Evolutionary conservation across 2,113 vertebrate species (phyloP).

Genomic region (Paracanthobrama guichenoti): DNA sequence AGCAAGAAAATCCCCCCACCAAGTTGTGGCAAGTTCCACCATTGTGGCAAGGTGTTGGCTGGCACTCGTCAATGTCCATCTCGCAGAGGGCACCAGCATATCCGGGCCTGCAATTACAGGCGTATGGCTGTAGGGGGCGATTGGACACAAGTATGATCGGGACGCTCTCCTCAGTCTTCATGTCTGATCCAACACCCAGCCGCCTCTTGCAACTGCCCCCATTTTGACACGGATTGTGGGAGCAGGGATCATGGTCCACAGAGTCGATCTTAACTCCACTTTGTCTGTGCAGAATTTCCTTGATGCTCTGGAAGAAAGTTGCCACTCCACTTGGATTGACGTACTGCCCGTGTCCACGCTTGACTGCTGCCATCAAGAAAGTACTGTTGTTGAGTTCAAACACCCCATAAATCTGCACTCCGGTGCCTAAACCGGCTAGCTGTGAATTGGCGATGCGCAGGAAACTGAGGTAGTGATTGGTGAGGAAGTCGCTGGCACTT

Average conservation of each 20-base stretch:
- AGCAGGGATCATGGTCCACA: constrained; percentile 90
- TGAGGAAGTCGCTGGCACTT: constrained; percentile 82
- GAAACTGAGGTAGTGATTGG: constrained; percentile 92
- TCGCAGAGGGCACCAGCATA: constrained; percentile 87
- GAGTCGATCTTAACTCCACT: constrained; percentile 89
- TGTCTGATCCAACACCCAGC: constrained; percentile 77
- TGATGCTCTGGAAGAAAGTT: constrained; percentile 97
- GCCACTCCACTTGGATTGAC: constrained; percentile 90
- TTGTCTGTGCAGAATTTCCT: constrained; percentile 87
- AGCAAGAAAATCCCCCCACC: constrained; percentile 93
- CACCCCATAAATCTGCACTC: constrained; percentile 85
- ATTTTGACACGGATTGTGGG: constrained; percentile 88
- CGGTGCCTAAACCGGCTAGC: constrained; percentile 87
- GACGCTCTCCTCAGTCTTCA: constrained; percentile 82
- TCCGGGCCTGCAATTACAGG: constrained; percentile 89
- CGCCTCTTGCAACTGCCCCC: constrained; percentile 89
- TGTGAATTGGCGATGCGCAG: constrained; percentile 88
- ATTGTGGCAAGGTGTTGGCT: constrained; percentile 93
- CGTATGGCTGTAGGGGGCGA: constrained; percentile 83
- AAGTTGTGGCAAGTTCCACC: constrained; percentile 92
- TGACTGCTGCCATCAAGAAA: constrained; percentile 88
- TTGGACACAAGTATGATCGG: constrained; percentile 89
- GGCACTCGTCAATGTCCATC: constrained; percentile 88
- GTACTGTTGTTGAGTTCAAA: constrained; percentile 89
- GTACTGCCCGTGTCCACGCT: constrained; percentile 83